Evolutionary conservation across 2,113 vertebrate species (phyloP), one percentile per base, ranked within the genome.

Genomic region (Phalacrocorax aristotelis): DNA sequence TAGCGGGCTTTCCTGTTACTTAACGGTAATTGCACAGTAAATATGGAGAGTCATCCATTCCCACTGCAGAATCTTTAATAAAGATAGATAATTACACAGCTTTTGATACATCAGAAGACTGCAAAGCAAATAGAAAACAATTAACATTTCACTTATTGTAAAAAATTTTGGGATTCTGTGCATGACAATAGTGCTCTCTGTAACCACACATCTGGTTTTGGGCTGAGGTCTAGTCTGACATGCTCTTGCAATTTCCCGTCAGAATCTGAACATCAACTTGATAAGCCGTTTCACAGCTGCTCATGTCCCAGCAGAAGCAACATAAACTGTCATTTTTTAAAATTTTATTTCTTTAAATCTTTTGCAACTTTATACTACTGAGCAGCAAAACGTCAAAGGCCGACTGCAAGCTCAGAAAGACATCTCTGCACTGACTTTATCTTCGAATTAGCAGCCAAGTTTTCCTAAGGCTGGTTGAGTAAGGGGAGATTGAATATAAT

Each of bases 1-100:
- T 83, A 44, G 79, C 34, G 55, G 75, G 42, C 55, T 89, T 80
- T 58, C 55, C 64, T 48, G 32, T 58, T 80, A 61, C 58, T 77
- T 38, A 46, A 42, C 58, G 83, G 71, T 74, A 93, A 93, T 62
- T 86, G 85, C 85, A 81, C 83, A 70, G 79, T 83, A 94, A 83
- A 80, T 17, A 51, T 0, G 2, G 44, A 91, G 54, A 84, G 30
- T 6, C 88, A 87, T 58, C 60, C 80, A 75, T 90, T 89, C 80
- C 60, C 65, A 36, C 22, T 42, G 64, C 55, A 75, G 54, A 83
- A 89, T 49, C 44, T 86, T 83, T 49, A 91, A 61, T 72, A 80
- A 48, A n/a, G 32, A 76, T 6, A 79, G 85, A 55, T 68, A 94
- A 94, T 90, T 86, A 60, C 18, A n/a, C 9, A 15, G 80, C 34